A percentile compares a stretch with the other conserved stretches of the same genome.
Evolutionary conservation across 1,140 invertebrate genomes (phyloP).

Genomic region (Cotesia chilonis): DNA sequence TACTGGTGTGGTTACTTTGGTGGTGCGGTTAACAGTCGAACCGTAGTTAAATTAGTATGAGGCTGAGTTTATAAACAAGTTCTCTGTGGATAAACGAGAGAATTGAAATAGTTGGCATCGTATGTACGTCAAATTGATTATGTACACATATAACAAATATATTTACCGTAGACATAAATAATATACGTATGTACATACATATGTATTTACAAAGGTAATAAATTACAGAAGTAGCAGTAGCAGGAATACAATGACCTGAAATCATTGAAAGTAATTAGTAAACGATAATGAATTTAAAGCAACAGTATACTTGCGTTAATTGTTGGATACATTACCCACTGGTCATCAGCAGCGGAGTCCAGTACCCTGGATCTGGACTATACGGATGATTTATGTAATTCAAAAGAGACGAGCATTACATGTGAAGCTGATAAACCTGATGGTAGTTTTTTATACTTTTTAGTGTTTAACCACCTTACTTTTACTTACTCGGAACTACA

Average conservation of each 20-base stretch:
- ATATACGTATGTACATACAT: not conserved
- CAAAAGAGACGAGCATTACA: slow-evolving; percentile 37
- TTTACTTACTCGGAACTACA: too few relatives aligned
- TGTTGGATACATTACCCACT: too few relatives aligned
- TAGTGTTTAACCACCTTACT: slow-evolving; percentile 32
- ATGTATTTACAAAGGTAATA: not conserved
- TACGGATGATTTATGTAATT: not conserved
- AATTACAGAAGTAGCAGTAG: too few relatives aligned
- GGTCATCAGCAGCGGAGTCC: not conserved
- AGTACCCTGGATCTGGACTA: not conserved
- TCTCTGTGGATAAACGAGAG: slow-evolving; percentile 37
- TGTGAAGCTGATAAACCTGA: slow-evolving; percentile 49
- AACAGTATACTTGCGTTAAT: not conserved
- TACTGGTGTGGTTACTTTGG: slow-evolving; percentile 31
- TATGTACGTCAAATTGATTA: slow-evolving; percentile 3
- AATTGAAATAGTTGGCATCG: slow-evolving; percentile 23
- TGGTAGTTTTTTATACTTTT: slow-evolving; percentile 19
- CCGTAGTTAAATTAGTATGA: slow-evolving; percentile 40
- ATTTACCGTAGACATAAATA: too few relatives aligned
- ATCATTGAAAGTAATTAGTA: not conserved
- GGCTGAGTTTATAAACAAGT: slow-evolving; percentile 44
- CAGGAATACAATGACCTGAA: too few relatives aligned
- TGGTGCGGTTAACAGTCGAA: slow-evolving; percentile 30
- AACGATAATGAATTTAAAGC: slow-evolving; percentile 5
- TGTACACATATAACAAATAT: slow-evolving; percentile 1